These are phyloP conservation scores for Noctuana brunneofusca DNA, from an alignment of 2,888 invertebrate species.

Conservation along the genomic window DNA sequence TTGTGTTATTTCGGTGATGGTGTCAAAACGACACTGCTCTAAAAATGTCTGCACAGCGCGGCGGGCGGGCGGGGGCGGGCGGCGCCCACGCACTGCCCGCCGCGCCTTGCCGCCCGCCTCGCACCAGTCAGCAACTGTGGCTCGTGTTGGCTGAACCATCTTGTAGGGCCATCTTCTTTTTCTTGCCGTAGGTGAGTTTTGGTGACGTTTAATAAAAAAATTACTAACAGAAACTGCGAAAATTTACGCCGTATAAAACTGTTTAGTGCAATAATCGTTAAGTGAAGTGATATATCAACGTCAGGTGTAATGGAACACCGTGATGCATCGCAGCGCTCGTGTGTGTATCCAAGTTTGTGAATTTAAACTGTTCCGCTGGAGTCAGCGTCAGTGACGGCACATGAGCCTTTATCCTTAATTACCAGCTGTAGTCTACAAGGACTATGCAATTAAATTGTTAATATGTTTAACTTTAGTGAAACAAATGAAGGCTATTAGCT, in stretches of 20 bases:
- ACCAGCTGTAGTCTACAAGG: not conserved
- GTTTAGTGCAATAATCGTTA: slow-evolving; percentile 55
- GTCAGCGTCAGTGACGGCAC: slow-evolving; percentile 27
- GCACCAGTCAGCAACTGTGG: slow-evolving; percentile 80
- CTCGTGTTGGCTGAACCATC: slow-evolving; percentile 86
- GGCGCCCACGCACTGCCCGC: slow-evolving; percentile 74
- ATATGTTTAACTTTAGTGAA: not conserved
- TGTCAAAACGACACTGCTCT: slow-evolving; percentile 81
- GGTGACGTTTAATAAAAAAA: slow-evolving; percentile 47
- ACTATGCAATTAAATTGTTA: not conserved
- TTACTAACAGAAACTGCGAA: slow-evolving; percentile 43
- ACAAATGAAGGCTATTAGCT: too few species aligned
- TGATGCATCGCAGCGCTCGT: slow-evolving; percentile 47
- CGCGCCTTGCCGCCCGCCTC: slow-evolving; percentile 79
- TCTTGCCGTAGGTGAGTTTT: slow-evolving; percentile 78
- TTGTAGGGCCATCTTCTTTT: slow-evolving; percentile 79
- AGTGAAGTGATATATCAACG: slow-evolving; percentile 72
- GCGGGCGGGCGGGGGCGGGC: slow-evolving; percentile 43
- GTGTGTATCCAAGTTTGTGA: slow-evolving; percentile 42
- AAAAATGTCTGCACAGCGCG: slow-evolving; percentile 71
- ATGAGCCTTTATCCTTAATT: slow-evolving; percentile 20
- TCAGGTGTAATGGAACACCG: slow-evolving; percentile 49
- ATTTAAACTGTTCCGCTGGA: slow-evolving; percentile 36
- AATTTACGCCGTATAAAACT: slow-evolving; percentile 38
- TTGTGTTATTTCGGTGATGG: slow-evolving; percentile 80